These are phyloP conservation scores for Nansenia antarctica DNA, from an alignment of 2,113 vertebrate species.

Conservation along the genomic window DNA sequence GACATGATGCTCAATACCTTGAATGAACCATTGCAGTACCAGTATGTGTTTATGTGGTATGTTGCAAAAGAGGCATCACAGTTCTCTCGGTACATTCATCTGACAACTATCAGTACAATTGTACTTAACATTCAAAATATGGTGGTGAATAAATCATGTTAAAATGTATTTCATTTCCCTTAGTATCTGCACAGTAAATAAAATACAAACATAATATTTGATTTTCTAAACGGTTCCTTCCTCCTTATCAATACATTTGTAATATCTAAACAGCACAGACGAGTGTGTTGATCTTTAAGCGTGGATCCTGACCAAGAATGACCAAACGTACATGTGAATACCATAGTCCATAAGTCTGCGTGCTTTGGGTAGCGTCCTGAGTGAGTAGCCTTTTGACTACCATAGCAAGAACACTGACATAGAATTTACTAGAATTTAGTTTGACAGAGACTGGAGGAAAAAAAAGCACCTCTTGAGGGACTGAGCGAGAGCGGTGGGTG, in stretches of 20 bases:
- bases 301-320: neutral
- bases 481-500: neutral
- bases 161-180: neutral
- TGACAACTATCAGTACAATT: neutral
- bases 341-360: neutral
- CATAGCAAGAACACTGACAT: neutral
- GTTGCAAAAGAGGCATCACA: neutral
- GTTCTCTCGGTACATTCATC: slow-evolving; percentile 3
- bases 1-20: neutral
- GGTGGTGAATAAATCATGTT: neutral
- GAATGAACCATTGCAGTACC: neutral
- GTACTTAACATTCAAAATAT: neutral
- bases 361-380: slow-evolving; percentile 3
- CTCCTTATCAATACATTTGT: neutral
- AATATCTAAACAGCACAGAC: neutral
- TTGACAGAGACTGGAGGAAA: neutral
- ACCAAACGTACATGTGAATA: neutral
- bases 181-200: neutral
- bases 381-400: neutral
- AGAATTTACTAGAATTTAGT: neutral
- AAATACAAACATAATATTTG: neutral
- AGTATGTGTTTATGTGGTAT: slow-evolving; percentile 1
- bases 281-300: neutral
- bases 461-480: slow-evolving; percentile 44
- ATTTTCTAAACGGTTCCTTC: slow-evolving; percentile 1